Evolutionary conservation across 2,797 vertebrate species (phyloP), one percentile per base, ranked within the genome.

Genomic region (Liparis tanakae): DNA sequence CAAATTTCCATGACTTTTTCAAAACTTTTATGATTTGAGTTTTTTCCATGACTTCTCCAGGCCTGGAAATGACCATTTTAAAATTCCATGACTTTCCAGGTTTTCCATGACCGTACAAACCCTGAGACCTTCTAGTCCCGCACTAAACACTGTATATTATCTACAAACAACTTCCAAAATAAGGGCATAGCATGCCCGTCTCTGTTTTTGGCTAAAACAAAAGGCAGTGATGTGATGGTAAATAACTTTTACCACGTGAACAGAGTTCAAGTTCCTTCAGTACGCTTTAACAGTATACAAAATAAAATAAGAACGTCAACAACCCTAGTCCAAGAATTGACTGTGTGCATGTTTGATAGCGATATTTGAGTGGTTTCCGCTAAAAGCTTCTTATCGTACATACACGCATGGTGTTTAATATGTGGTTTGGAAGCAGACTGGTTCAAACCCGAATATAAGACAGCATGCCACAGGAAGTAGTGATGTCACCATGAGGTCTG

Each of bases 141-240:
- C 13, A 2, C 30, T 74, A 59, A 56, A 44, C 7, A 17, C 22
- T 1, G 15, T 58, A 22, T 61, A 14, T 41, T 54, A 9, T 51
- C 6, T 4, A 18, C 6, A 59, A 76, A 82, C 69, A 56, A 4
- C 0, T 6, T 43, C 22, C 18, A 81, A 57, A 79, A 79, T 65
- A 75, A 4, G 6, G 61, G 62, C 39, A 64, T 18, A 4, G 22
- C n/a, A 34, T 15, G 15, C n/a, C n/a, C 0, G 2, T 54, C 15
- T 71, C 18, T 1, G 4, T 78, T 74, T 70, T 13, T 37, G 9
- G 30, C 9, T 33, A 13, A 68, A 69, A 83, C 62, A 57, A 22
- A 14, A 46, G 20, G 9, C 22, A 30, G 43, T 37, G 50, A 46
- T 37, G 18, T 36, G 3, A 65, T n/a, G 39, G 34, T 30, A 64